phyloP scores from a whole-genome alignment of 2,113 vertebrate species.

The Geococcyx californianus region DNA sequence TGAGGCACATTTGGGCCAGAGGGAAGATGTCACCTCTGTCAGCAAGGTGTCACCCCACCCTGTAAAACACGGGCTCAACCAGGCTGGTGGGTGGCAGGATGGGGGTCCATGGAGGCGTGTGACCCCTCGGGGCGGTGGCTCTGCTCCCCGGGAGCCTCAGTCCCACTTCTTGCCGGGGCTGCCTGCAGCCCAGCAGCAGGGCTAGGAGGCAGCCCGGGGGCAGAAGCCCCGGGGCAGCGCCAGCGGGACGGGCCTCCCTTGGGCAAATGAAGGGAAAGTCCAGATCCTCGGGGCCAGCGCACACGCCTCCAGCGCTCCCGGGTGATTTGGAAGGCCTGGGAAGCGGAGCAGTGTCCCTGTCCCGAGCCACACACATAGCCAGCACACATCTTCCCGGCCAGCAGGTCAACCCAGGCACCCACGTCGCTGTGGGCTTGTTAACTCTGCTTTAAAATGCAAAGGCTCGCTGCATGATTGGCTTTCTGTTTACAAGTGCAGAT shows the following conservation, averaged over 20 bases:
- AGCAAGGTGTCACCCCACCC: background rate
- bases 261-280: background rate
- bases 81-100: background rate
- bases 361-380: background rate
- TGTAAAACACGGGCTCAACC: too few species aligned
- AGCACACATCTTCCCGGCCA: background rate
- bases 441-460: background rate
- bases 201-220: background rate
- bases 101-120: too few species aligned
- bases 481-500: background rate
- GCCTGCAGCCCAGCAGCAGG: background rate
- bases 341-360: background rate
- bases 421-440: background rate
- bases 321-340: background rate
- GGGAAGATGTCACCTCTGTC: background rate
- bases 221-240: background rate
- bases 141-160: background rate
- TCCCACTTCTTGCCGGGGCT: background rate
- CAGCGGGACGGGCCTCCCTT: background rate
- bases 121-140: too few species aligned
- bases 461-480: background rate
- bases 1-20: background rate
- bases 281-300: fast-evolving
- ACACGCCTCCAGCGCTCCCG: background rate
- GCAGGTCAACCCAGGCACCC: background rate